Evolutionary conservation across 2,888 invertebrate genomes (phyloP).

Genomic region (Sisyra terminalis): DNA sequence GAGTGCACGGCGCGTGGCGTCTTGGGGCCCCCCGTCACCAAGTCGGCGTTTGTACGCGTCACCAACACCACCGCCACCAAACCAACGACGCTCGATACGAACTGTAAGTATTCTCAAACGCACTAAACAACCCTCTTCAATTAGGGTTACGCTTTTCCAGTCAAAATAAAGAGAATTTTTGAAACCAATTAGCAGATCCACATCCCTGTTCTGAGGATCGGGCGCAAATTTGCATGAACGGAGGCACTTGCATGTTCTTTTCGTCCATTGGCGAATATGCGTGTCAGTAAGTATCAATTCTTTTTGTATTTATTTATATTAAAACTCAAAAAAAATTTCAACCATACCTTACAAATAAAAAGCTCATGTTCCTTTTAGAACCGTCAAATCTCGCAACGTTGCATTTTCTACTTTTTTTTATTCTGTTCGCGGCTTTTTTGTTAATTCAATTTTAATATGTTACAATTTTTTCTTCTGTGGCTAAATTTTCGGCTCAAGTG

Average conservation of each 20-base stretch:
- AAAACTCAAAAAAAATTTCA: too few relatives aligned
- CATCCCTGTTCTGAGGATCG: constrained; percentile 5
- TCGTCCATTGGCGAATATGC: constrained; percentile 6
- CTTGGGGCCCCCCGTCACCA: constrained; percentile 6
- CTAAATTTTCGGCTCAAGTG: too few relatives aligned
- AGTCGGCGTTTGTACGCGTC: constrained; percentile 5
- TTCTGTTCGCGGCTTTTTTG: too few relatives aligned
- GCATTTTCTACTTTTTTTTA: too few relatives aligned
- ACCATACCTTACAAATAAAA: too few relatives aligned
- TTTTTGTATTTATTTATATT: too few relatives aligned
- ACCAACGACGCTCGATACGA: constrained; percentile 1
- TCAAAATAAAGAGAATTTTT: not conserved
- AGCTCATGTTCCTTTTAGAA: too few relatives aligned
- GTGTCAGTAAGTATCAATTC: constrained; percentile 6
- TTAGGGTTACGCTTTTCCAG: constrained; percentile 1
- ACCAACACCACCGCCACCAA: not conserved
- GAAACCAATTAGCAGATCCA: constrained; percentile 1
- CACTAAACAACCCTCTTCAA: not conserved
- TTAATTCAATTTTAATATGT: too few relatives aligned
- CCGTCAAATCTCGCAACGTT: too few relatives aligned
- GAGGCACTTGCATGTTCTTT: constrained; percentile 7
- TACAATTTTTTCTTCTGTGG: too few relatives aligned
- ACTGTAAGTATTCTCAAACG: constrained; percentile 1
- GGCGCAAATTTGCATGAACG: constrained; percentile 7
- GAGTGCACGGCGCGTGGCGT: constrained; percentile 7